A percentile compares a stretch with the other conserved stretches of the same genome.
Conservation (phyloP, 2,113 vertebrate species). For the Mobula hypostoma region DNA sequence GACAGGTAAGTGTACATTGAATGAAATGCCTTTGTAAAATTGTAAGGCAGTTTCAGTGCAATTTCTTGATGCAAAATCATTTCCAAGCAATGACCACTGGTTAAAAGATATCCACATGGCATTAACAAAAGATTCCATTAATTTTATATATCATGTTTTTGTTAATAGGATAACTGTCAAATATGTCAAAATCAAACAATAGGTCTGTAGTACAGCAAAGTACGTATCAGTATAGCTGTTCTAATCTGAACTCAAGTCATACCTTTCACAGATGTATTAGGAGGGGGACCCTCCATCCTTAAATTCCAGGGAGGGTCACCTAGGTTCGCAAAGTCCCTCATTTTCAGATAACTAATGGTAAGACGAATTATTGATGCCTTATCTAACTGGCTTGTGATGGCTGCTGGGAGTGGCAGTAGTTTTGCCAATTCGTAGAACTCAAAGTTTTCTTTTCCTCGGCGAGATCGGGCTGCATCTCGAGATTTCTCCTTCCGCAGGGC, state of each 20-base stretch:
- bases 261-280: slow-evolving; percentile 99
- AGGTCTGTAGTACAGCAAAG: not conserved
- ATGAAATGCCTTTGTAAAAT: not conserved
- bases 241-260: slow-evolving; percentile 44
- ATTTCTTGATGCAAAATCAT: not conserved
- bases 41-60: not conserved
- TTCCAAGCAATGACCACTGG: not conserved
- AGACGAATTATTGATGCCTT: slow-evolving; percentile 98
- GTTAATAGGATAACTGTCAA: not conserved
- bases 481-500: slow-evolving; percentile 98
- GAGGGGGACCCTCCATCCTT: slow-evolving; percentile 92
- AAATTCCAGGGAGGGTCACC: slow-evolving; percentile 97
- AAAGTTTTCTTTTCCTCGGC: slow-evolving; percentile 96
- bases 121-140: not conserved
- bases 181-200: not conserved
- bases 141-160: not conserved
- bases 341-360: slow-evolving; percentile 99
- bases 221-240: not conserved
- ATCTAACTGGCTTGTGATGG: slow-evolving; percentile 97
- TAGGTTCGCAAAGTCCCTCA: slow-evolving; percentile 98
- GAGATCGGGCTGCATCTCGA: slow-evolving; percentile 89
- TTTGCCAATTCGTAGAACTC: slow-evolving; percentile 98
- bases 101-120: not conserved
- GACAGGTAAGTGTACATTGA: not conserved
- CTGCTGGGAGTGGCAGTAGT: slow-evolving; percentile 91